Evolutionary conservation across 2,113 vertebrate genomes (phyloP).

Genomic region (Platichthys stellatus): DNA sequence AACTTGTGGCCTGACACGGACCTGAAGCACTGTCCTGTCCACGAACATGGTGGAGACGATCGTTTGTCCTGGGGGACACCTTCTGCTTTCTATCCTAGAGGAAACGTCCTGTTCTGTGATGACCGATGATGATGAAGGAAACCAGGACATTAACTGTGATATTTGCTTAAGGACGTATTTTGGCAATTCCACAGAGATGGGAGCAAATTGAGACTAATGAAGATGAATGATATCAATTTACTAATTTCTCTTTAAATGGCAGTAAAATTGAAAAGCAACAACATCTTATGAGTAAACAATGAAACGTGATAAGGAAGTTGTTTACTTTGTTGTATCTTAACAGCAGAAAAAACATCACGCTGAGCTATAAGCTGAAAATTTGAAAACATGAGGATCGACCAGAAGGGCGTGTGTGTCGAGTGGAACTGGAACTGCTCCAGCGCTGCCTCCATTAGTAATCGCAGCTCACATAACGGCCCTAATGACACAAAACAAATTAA

Average conservation of each 20-base stretch:
- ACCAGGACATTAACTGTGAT: too few relatives aligned
- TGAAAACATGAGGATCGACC: background rate
- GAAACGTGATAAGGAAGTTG: background rate
- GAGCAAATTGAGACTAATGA: too few relatives aligned
- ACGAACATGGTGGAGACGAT: too few relatives aligned
- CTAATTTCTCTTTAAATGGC: background rate
- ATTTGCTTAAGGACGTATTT: too few relatives aligned
- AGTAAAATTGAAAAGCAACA: background rate
- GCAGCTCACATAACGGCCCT: conserved; percentile 6
- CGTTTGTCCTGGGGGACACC: too few relatives aligned
- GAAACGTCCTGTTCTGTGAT: too few relatives aligned
- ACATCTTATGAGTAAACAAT: background rate
- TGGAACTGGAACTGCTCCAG: conserved; percentile 12
- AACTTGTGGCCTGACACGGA: too few relatives aligned
- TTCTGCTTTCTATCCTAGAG: too few relatives aligned
- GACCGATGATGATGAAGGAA: too few relatives aligned
- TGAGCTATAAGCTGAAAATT: conserved; percentile 17
- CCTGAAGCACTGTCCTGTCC: too few relatives aligned
- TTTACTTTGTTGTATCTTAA: background rate
- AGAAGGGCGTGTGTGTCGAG: background rate
- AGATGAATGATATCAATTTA: background rate
- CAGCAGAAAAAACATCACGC: background rate
- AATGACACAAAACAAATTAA: conserved; percentile 26
- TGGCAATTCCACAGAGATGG: too few relatives aligned
- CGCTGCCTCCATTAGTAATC: conserved; percentile 7